Evolutionary conservation across 1,140 invertebrate species (phyloP).

Genomic region (Drosophila elegans): DNA sequence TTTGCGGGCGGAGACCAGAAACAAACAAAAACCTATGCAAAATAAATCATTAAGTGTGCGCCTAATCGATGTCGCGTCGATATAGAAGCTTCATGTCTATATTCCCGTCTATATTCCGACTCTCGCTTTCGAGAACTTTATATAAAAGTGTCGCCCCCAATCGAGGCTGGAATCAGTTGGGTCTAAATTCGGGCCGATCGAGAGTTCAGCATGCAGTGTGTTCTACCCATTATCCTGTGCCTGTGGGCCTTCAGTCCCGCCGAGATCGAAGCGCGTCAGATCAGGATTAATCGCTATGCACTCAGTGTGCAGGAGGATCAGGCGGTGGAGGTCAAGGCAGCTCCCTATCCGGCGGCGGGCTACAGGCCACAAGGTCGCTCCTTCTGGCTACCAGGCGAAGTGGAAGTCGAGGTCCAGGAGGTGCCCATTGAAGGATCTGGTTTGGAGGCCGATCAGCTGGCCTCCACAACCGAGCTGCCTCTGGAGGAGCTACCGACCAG

Average conservation of each 20-base stretch:
- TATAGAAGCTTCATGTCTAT: conserved; percentile 40
- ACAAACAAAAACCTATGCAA: conserved; percentile 50
- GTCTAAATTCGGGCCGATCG: conserved; percentile 33
- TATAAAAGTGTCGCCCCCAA: conserved; percentile 60
- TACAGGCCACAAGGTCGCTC: conserved; percentile 62
- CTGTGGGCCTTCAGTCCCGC: conserved; percentile 20
- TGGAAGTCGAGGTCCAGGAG: conserved; percentile 4
- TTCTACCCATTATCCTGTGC: conserved; percentile 33
- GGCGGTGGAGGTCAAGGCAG: conserved; percentile 44
- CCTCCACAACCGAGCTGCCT: conserved; percentile 57
- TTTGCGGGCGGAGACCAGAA: conserved; percentile 47
- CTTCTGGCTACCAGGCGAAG: conserved; percentile 64
- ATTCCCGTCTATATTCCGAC: conserved; percentile 36
- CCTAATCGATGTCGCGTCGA: conserved; percentile 68
- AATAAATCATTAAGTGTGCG: conserved; percentile 79
- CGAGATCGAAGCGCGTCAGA: conserved; percentile 55
- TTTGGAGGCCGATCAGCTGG: conserved; percentile 13
- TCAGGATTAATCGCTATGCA: conserved; percentile 74
- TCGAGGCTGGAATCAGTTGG: conserved; percentile 58
- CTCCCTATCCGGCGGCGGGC: conserved; percentile 67
- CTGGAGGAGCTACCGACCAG: conserved; percentile 45
- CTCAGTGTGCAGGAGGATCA: conserved; percentile 70
- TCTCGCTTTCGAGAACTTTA: conserved; percentile 73
- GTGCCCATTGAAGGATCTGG: conserved; percentile 33
- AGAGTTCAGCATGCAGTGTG: conserved; percentile 46